These are phyloP conservation scores for Agrypnia vestita DNA, from an alignment of 1,140 invertebrate species.

Conservation along the genomic window DNA sequence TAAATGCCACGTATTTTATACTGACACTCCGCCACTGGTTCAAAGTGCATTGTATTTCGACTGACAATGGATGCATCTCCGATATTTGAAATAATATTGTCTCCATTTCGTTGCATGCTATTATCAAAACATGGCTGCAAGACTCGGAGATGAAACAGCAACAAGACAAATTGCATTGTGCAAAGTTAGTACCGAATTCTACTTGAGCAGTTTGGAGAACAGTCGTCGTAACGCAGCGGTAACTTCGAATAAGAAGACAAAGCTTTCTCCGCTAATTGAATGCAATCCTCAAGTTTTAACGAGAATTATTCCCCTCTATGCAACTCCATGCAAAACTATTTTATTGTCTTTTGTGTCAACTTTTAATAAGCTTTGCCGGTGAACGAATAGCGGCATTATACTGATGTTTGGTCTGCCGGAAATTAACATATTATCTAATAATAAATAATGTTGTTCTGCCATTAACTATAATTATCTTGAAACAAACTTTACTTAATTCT, in stretches of 20 bases:
- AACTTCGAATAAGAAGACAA: constrained; percentile 39
- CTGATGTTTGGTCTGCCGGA: no score
- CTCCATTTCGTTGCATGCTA: constrained; percentile 30
- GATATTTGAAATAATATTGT: constrained; percentile 43
- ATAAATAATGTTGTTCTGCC: no score
- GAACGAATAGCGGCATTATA: neutral
- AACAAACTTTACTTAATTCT: no score
- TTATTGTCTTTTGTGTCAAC: constrained; percentile 29
- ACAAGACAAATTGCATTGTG: constrained; percentile 44
- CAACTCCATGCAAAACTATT: neutral
- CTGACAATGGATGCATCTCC: constrained; percentile 31
- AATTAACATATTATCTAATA: no score
- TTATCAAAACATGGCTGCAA: constrained; percentile 29
- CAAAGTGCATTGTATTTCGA: constrained; percentile 21
- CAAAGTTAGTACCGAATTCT: constrained; percentile 29
- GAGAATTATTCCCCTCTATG: constrained; percentile 15
- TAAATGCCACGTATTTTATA: no score
- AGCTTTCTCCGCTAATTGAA: constrained; percentile 44
- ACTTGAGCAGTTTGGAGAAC: constrained; percentile 6
- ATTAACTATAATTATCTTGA: no score
- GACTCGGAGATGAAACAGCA: constrained; percentile 29
- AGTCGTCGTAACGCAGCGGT: constrained; percentile 17
- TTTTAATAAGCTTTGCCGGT: constrained; percentile 27
- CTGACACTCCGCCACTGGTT: neutral
- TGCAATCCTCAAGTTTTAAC: constrained; percentile 37